Conservation (phyloP, 2,797 vertebrate species). For the Anolis apletophallus region DNA sequence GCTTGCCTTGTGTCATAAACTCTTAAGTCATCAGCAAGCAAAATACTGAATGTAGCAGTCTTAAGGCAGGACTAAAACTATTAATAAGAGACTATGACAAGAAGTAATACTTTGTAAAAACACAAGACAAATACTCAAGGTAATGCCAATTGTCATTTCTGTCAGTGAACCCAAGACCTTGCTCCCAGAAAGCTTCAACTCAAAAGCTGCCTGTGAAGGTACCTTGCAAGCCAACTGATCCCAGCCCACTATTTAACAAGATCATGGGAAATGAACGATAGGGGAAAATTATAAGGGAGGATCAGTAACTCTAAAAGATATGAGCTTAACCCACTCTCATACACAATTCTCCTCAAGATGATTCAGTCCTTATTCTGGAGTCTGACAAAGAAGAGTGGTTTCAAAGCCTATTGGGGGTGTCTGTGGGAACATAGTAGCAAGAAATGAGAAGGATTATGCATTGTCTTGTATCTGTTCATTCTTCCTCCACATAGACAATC, state of each 20-base stretch:
- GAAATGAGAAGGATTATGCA: background rate
- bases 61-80: too few species aligned
- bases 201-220: too few species aligned
- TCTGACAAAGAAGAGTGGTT: too few species aligned
- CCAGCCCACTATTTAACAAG: too few species aligned
- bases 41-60: too few species aligned
- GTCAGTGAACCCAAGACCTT: too few species aligned
- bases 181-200: too few species aligned
- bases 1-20: too few species aligned
- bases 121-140: too few species aligned
- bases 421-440: background rate
- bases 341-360: background rate
- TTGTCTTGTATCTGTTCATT: too few species aligned
- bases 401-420: background rate
- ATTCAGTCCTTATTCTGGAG: background rate
- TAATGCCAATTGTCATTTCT: too few species aligned
- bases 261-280: background rate
- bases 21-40: too few species aligned
- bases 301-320: background rate
- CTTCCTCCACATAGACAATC: background rate
- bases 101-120: background rate
- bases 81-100: background rate
- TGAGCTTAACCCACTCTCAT: background rate
- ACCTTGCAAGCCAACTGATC: background rate
- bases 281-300: background rate